These are phyloP conservation scores for Zaprionus bogoriensis DNA, from an alignment of 2,888 invertebrate genomes.

Conservation along the genomic window DNA sequence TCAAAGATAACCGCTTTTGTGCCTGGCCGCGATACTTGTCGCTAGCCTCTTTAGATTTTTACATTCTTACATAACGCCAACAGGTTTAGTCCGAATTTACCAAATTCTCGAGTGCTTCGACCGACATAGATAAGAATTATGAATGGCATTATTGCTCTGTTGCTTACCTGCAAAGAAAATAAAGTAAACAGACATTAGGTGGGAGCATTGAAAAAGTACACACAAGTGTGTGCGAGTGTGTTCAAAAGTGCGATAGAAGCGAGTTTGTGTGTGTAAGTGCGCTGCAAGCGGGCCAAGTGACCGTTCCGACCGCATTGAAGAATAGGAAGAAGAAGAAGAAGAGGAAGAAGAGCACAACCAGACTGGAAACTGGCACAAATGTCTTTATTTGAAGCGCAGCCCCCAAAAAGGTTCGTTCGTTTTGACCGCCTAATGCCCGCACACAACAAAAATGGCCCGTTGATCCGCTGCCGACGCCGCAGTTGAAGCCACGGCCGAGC, in stretches of 20 bases:
- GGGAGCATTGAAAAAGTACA: slow-evolving; percentile 20
- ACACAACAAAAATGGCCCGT: slow-evolving; percentile 26
- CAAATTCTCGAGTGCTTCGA: slow-evolving; percentile 39
- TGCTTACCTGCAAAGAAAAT: slow-evolving; percentile 68
- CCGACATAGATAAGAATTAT: slow-evolving; percentile 60
- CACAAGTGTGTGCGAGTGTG: not conserved
- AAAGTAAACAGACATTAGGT: slow-evolving; percentile 49
- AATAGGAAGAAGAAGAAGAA: not conserved
- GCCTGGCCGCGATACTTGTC: no score
- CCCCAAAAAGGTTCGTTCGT: slow-evolving; percentile 44
- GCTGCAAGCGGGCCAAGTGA: slow-evolving; percentile 18
- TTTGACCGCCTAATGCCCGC: slow-evolving; percentile 36
- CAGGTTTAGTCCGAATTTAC: slow-evolving; percentile 2
- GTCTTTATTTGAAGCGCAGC: slow-evolving; percentile 57
- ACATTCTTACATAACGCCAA: not conserved
- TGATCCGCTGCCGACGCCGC: slow-evolving; percentile 28
- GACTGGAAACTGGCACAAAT: slow-evolving; percentile 67
- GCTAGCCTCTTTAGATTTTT: not conserved
- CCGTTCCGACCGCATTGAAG: slow-evolving; percentile 23
- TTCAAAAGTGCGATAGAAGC: not conserved
- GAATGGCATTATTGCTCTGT: slow-evolving; percentile 40
- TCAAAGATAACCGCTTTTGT: no score
- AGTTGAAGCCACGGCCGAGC: no score
- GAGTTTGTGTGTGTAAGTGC: slow-evolving; percentile 6
- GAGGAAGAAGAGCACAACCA: not conserved